phyloP scores from a whole-genome alignment of 2,113 vertebrate genomes.

The Notothenia coriiceps region DNA sequence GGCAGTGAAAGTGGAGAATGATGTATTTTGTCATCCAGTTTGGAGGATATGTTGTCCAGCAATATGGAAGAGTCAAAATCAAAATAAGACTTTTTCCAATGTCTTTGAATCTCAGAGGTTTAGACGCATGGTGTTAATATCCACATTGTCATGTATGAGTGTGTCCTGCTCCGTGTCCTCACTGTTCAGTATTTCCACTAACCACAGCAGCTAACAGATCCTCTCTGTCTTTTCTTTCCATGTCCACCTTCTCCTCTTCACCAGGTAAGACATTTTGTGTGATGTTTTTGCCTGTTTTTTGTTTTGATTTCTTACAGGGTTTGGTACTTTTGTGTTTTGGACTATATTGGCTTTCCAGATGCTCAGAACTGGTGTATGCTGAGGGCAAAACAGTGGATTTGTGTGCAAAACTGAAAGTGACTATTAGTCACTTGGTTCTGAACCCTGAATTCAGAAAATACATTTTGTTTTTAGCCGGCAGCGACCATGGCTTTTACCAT shows the following conservation, averaged over 20 bases:
- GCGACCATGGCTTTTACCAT: background rate
- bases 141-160: background rate
- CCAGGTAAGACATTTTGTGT: conserved; percentile 41
- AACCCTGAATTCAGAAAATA: background rate
- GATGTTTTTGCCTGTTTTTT: background rate
- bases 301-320: background rate
- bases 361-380: background rate
- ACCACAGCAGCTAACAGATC: conserved; percentile 11
- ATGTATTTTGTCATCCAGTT: background rate
- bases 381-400: background rate
- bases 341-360: background rate
- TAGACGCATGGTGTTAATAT: background rate
- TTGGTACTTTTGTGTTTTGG: background rate
- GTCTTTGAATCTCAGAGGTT: background rate
- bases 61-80: too few species aligned
- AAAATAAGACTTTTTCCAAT: background rate
- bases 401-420: background rate
- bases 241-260: conserved; percentile 6
- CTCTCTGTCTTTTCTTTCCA: conserved; percentile 20
- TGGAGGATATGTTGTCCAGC: background rate
- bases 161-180: background rate
- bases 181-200: background rate
- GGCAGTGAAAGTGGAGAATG: background rate
- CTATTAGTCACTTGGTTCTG: background rate
- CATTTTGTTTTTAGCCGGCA: background rate